Percentiles rank a stretch among this genome's conserved stretches.
Evolutionary conservation across 2,797 vertebrate genomes (phyloP).

Genomic region (Iguana delicatissima): DNA sequence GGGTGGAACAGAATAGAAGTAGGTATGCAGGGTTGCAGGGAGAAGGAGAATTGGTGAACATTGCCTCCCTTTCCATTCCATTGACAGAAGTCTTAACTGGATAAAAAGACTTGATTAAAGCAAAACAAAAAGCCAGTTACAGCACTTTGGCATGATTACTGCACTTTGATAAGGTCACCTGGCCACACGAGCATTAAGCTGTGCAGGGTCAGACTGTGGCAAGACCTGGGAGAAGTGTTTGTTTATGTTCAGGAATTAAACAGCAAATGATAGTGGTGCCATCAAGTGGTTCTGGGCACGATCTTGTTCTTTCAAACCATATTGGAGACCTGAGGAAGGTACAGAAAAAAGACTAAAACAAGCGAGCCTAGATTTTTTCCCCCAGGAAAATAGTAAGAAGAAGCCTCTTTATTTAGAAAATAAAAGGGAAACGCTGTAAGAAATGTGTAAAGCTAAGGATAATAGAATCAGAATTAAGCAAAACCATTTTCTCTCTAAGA

Average conservation of each 20-base stretch:
- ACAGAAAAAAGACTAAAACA: not conserved
- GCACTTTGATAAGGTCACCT: not conserved
- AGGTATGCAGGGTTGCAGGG: too few relatives aligned
- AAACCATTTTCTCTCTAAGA: not conserved
- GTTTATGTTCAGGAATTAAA: not conserved
- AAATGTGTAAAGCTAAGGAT: not conserved
- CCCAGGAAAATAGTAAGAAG: not conserved
- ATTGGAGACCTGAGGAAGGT: not conserved
- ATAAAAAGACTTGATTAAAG: not conserved
- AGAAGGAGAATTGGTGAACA: not conserved
- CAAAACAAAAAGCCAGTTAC: not conserved
- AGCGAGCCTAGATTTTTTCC: not conserved
- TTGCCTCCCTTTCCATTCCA: not conserved
- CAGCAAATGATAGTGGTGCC: not conserved
- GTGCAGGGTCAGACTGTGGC: not conserved
- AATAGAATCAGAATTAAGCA: not conserved
- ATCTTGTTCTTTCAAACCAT: too few relatives aligned
- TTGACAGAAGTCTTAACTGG: not conserved
- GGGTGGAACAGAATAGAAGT: not conserved
- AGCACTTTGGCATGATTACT: not conserved
- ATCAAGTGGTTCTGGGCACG: not conserved
- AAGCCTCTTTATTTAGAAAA: not conserved
- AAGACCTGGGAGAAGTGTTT: not conserved
- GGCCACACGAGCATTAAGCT: not conserved
- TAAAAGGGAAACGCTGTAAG: not conserved